phyloP scores from a whole-genome alignment of 2,888 invertebrate species.

The Adelphocoris suturalis region DNA sequence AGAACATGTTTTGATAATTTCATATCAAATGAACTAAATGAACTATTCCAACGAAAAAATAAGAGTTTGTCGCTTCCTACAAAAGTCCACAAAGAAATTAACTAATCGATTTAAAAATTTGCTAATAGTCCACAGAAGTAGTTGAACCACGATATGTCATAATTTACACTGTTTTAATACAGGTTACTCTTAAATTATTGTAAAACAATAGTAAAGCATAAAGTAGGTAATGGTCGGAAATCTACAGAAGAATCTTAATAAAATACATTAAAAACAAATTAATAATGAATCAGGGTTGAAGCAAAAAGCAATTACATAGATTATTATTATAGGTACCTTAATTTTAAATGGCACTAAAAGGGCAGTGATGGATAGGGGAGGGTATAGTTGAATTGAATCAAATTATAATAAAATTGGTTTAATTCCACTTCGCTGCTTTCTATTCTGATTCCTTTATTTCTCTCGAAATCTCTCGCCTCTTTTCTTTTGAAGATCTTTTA shows the following conservation, averaged over 20 bases:
- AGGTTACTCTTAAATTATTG: neutral
- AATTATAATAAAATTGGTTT: neutral
- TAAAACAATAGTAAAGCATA: neutral
- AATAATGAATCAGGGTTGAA: neutral
- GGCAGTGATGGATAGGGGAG: conserved; percentile 72
- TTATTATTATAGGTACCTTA: conserved; percentile 26
- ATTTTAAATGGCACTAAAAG: conserved; percentile 72
- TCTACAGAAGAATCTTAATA: neutral
- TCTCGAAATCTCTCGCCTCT: conserved; percentile 33
- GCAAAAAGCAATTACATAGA: conserved; percentile 33
- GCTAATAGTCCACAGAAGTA: conserved; percentile 71
- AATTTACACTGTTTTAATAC: conserved; percentile 42
- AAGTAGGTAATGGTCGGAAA: neutral
- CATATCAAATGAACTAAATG: conserved; percentile 2
- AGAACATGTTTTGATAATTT: neutral
- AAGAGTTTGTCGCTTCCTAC: conserved; percentile 51
- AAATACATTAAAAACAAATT: neutral
- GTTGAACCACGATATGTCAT: conserved; percentile 73
- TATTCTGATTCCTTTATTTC: conserved; percentile 1
- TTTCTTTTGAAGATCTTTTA: neutral
- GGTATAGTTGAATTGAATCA: conserved; percentile 4
- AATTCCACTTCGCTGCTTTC: neutral
- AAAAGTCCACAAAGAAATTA: conserved; percentile 69
- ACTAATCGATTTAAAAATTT: conserved; percentile 72
- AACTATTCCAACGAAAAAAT: conserved; percentile 29